These are phyloP conservation scores for Lepidonotus clava DNA, from an alignment of 2,888 invertebrate genomes.

Conservation along the genomic window DNA sequence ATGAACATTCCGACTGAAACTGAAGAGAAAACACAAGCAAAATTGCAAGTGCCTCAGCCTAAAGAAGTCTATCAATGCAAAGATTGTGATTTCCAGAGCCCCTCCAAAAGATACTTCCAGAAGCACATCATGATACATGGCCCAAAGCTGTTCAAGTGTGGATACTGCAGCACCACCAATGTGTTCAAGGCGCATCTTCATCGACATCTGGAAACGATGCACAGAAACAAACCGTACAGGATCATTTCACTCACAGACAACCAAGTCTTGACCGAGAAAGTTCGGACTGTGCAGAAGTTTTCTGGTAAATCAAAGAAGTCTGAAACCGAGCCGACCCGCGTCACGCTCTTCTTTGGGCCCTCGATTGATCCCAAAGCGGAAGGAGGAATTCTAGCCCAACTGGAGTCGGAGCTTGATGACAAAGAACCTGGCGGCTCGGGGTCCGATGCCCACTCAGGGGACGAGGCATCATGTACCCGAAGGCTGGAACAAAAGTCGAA, in stretches of 20 bases:
- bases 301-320: too few relatives aligned
- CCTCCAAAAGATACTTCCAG: constrained; percentile 21
- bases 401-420: constrained; percentile 30
- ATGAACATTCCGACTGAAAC: constrained; percentile 14
- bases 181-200: constrained; percentile 62
- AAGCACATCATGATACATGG: constrained; percentile 64
- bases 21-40: constrained; percentile 5
- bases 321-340: neutral
- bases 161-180: constrained; percentile 60
- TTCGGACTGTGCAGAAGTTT: too few relatives aligned
- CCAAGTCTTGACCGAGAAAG: constrained; percentile 5
- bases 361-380: constrained; percentile 8
- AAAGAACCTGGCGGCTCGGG: neutral
- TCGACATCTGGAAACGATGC: constrained; percentile 55
- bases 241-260: constrained; percentile 16
- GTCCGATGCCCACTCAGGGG: too few relatives aligned
- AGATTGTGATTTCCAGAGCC: constrained; percentile 31
- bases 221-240: constrained; percentile 27
- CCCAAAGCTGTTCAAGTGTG: constrained; percentile 62
- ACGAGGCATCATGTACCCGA: too few relatives aligned
- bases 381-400: constrained; percentile 23
- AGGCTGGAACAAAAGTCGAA: too few relatives aligned
- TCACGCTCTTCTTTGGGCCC: neutral
- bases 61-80: neutral
- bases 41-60: neutral